phyloP scores from a whole-genome alignment of 2,113 vertebrate genomes.

The Camelus bactrianus region DNA sequence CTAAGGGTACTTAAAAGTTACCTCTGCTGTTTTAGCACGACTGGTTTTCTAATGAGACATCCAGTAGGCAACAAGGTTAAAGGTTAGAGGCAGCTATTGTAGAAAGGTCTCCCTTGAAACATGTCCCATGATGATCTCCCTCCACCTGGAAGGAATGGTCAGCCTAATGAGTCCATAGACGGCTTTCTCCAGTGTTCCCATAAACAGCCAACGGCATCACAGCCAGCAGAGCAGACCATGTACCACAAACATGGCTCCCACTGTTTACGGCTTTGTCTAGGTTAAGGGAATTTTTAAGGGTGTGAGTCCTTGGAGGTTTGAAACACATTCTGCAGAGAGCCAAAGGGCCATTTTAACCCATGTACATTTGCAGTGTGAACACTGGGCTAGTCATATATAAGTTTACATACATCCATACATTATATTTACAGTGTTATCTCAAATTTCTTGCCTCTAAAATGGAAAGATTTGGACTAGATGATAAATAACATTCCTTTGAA shows the following conservation, averaged over 20 bases:
- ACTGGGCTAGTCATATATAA: neutral
- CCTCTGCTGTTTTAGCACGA: neutral
- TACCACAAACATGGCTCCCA: neutral
- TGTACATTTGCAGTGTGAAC: neutral
- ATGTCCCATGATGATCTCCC: neutral
- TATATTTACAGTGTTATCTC: neutral
- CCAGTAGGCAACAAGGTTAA: neutral
- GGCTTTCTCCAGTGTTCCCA: neutral
- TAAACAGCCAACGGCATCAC: neutral
- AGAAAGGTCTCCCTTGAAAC: neutral
- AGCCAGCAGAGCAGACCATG: rapidly evolving
- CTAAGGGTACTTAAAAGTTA: neutral
- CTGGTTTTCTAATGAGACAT: constrained; percentile 19
- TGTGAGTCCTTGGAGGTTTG: neutral
- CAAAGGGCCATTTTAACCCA: neutral
- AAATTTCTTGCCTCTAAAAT: neutral
- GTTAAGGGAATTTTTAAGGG: neutral
- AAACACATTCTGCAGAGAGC: neutral
- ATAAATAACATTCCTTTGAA: neutral
- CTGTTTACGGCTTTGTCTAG: neutral
- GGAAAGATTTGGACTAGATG: neutral
- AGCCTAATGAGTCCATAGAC: neutral
- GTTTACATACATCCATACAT: neutral
- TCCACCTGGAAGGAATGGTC: neutral
- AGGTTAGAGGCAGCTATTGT: neutral